Evolutionary conservation across 2,888 invertebrate genomes (phyloP).

Genomic region (Nomada fabriciana): DNA sequence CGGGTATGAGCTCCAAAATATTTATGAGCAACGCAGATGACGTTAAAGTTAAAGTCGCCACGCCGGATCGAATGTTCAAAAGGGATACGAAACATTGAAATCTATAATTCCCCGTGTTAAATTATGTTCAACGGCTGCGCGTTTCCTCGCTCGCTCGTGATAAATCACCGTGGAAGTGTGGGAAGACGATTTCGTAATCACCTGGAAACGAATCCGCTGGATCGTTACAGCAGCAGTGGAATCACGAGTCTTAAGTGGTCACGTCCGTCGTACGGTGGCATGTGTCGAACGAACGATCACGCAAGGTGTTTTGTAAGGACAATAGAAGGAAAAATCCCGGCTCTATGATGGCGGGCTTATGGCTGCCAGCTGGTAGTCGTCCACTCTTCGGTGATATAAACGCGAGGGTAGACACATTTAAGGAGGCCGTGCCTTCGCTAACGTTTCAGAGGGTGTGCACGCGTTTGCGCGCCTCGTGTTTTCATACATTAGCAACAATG

Average conservation of each 20-base stretch:
- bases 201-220: constrained; percentile 37
- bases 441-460: constrained; percentile 56
- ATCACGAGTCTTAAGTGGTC: constrained; percentile 54
- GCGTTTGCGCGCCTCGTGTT: constrained; percentile 61
- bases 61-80: not conserved
- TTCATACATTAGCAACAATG: constrained; percentile 75
- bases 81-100: not conserved
- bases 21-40: not conserved
- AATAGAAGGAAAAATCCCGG: constrained; percentile 65
- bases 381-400: constrained; percentile 43
- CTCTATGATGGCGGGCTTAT: constrained; percentile 51
- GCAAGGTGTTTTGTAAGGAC: constrained; percentile 67
- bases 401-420: constrained; percentile 36
- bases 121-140: constrained; percentile 24
- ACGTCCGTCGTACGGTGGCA: constrained; percentile 64
- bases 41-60: not conserved
- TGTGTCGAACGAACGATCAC: constrained; percentile 67
- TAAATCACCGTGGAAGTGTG: constrained; percentile 47
- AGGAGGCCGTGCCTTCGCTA: constrained; percentile 10
- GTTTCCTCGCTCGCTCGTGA: constrained; percentile 24
- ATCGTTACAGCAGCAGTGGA: constrained; percentile 37
- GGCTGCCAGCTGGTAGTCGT: constrained; percentile 67
- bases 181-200: constrained; percentile 48
- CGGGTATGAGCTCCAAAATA: too few species aligned
- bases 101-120: constrained; percentile 1